A percentile compares a stretch with the other conserved stretches of the same genome.
These are phyloP conservation scores for Phrynocephalus versicolor DNA, from an alignment of 2,113 vertebrate genomes.

Conservation along the genomic window DNA sequence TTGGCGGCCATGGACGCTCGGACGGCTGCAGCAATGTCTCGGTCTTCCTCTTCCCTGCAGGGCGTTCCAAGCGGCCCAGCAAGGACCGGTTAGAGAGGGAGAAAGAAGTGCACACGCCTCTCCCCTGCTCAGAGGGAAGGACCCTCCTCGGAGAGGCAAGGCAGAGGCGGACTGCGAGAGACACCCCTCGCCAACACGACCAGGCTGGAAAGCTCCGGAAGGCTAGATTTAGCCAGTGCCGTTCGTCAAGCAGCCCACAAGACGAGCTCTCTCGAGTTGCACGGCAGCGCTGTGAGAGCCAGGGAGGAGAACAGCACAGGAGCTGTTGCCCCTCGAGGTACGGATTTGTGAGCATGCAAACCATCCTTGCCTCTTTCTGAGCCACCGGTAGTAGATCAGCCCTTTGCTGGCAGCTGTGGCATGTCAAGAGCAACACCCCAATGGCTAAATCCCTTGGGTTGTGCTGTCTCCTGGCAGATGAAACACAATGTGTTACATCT, in stretches of 20 bases:
- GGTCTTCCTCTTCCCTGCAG: conserved; percentile 91
- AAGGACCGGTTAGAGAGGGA: neutral
- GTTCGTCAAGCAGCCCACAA: too few species aligned
- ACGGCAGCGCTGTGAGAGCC: neutral
- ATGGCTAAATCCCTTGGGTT: too few species aligned
- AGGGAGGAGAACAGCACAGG: neutral
- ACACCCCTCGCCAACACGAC: too few species aligned
- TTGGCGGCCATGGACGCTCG: conserved; percentile 83
- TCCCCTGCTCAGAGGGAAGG: neutral
- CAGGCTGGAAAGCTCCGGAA: too few species aligned
- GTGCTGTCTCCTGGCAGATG: neutral
- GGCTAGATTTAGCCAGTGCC: too few species aligned
- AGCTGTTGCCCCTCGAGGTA: neutral
- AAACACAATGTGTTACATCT: neutral
- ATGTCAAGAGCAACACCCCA: too few species aligned
- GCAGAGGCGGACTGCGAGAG: too few species aligned
- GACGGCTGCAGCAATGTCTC: conserved; percentile 88
- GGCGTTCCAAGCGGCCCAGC: neutral
- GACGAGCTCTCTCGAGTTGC: too few species aligned
- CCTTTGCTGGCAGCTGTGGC: too few species aligned
- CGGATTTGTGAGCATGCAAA: neutral
- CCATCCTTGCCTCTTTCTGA: too few species aligned
- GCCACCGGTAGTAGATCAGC: too few species aligned
- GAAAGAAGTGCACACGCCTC: rapidly evolving
- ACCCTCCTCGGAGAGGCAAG: too few species aligned